Percentiles rank a stretch among this genome's conserved stretches.
Evolutionary conservation across 2,113 vertebrate genomes (phyloP).

Genomic region (Myodes glareolus): DNA sequence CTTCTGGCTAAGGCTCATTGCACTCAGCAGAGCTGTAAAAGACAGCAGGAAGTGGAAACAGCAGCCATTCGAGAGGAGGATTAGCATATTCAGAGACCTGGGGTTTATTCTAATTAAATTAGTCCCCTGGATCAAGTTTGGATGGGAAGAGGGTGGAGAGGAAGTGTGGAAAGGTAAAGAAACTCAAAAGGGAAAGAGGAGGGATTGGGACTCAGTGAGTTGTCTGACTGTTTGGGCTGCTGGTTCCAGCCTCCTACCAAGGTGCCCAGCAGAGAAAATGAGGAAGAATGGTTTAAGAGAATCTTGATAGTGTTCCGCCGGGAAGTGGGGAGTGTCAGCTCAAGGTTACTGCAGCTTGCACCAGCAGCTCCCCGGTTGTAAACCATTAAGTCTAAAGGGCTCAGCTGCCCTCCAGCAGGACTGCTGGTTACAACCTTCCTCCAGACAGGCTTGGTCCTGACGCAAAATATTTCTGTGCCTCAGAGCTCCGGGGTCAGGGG

Average conservation of each 20-base stretch:
- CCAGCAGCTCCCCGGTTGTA: background rate
- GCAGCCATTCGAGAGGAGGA: background rate
- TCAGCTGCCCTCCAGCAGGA: background rate
- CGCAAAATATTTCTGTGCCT: background rate
- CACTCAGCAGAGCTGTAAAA: conserved; percentile 9
- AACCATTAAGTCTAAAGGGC: background rate
- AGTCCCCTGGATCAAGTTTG: conserved; percentile 18
- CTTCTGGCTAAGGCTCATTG: background rate
- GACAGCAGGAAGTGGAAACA: background rate
- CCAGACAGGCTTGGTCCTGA: background rate
- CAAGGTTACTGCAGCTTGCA: background rate
- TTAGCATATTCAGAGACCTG: conserved; percentile 21
- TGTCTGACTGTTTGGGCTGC: background rate
- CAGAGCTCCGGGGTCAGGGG: background rate
- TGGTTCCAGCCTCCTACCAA: background rate
- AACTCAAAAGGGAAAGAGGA: background rate
- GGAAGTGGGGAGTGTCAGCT: background rate
- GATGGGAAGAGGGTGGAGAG: background rate
- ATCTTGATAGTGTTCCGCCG: background rate
- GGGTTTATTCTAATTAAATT: conserved; percentile 58
- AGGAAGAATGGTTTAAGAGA: background rate
- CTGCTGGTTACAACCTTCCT: no score
- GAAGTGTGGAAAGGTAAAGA: background rate
- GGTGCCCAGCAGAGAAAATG: background rate
- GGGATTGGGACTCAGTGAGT: background rate